These are phyloP conservation scores for Pangasius macronema DNA, from an alignment of 2,797 vertebrate genomes.

Conservation along the genomic window DNA sequence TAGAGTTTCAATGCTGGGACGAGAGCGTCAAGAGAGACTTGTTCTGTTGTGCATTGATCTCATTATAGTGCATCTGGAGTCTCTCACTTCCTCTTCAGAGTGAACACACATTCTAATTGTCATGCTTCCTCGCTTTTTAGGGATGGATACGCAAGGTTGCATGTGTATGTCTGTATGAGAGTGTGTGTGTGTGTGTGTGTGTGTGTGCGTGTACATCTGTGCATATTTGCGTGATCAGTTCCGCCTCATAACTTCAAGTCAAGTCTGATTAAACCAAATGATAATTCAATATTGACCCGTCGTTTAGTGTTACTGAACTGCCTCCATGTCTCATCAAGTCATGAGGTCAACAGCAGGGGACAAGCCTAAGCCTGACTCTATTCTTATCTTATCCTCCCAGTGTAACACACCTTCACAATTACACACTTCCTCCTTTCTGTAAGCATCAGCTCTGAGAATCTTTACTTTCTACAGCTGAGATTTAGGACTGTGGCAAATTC, in stretches of 20 bases:
- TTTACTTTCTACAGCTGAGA: neutral
- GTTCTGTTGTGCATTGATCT: constrained; percentile 16
- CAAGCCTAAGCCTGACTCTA: neutral
- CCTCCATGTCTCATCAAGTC: neutral
- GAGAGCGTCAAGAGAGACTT: neutral
- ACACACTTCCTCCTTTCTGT: neutral
- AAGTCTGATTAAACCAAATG: neutral
- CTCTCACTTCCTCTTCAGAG: neutral
- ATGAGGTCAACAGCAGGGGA: neutral
- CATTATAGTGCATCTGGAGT: constrained; percentile 12
- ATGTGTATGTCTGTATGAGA: neutral
- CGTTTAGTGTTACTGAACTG: neutral
- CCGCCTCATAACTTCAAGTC: neutral
- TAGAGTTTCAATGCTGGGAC: neutral
- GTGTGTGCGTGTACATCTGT: neutral
- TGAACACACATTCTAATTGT: neutral
- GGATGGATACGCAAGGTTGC: neutral
- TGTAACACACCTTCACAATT: neutral
- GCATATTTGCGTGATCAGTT: neutral
- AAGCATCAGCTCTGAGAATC: neutral
- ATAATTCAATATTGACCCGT: too few relatives aligned
- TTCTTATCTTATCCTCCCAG: constrained; percentile 2
- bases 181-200: neutral
- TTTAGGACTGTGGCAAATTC: neutral
- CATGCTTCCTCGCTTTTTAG: neutral